These are phyloP conservation scores for Agrilus mali DNA, from an alignment of 2,888 invertebrate species.

Conservation along the genomic window DNA sequence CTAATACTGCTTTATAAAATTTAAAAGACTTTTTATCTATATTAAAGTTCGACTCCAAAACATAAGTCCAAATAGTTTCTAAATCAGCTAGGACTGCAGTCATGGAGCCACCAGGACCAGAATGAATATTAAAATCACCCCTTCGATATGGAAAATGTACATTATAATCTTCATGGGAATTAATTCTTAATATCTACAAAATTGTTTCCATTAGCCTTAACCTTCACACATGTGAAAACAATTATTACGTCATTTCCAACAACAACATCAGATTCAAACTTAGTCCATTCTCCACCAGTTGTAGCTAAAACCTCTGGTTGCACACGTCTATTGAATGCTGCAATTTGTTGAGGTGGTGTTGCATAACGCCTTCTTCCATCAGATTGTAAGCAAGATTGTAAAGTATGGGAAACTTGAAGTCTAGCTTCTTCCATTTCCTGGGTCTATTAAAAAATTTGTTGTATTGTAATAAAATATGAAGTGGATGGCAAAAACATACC, in stretches of 20 bases:
- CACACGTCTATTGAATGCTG: constrained; percentile 73
- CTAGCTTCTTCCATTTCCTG: constrained; percentile 77
- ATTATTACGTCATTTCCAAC: constrained; percentile 60
- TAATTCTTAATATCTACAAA: constrained; percentile 46
- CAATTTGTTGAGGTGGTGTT: constrained; percentile 81
- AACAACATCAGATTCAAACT: constrained; percentile 50
- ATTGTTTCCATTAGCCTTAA: constrained; percentile 9
- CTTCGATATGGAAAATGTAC: constrained; percentile 81
- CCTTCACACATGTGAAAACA: neutral
- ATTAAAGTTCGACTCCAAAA: constrained; percentile 62
- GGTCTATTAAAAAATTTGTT: constrained; percentile 46
- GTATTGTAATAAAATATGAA: neutral
- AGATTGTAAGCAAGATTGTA: constrained; percentile 77
- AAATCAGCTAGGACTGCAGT: constrained; percentile 73
- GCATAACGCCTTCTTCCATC: constrained; percentile 71
- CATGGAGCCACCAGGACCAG: constrained; percentile 73
- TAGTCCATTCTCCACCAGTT: constrained; percentile 48
- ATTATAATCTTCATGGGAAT: constrained; percentile 61
- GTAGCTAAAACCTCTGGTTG: constrained; percentile 52
- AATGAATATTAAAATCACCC: constrained; percentile 79
- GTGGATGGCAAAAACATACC: constrained; percentile 21
- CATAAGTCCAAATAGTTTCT: constrained; percentile 78
- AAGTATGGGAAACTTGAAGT: constrained; percentile 67
- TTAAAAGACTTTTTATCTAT: constrained; percentile 58
- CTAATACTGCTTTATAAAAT: constrained; percentile 73